Percentiles rank a stretch among this genome's conserved stretches.
phyloP scores from a whole-genome alignment of 2,797 vertebrate species.

The Trichosurus vulpecula region DNA sequence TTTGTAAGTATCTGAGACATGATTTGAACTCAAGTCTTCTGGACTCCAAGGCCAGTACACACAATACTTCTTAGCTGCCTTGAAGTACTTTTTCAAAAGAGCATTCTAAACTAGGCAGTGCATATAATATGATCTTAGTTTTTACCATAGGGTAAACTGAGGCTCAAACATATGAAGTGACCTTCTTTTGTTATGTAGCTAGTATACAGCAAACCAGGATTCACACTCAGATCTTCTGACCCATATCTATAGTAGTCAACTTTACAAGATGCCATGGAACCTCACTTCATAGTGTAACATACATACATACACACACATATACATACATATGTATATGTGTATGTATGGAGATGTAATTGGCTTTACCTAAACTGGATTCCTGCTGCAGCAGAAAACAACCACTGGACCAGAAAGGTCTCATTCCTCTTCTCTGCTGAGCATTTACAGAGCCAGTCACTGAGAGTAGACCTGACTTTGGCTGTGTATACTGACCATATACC shows the following conservation, averaged over 20 bases:
- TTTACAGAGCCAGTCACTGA: not conserved
- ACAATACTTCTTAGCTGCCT: not conserved
- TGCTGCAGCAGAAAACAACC: not conserved
- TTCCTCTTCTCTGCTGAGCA: fast-evolving
- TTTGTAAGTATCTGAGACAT: not conserved
- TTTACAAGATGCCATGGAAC: not conserved
- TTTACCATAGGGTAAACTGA: not conserved
- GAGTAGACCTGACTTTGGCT: not conserved
- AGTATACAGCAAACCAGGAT: not conserved
- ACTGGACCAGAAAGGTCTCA: not conserved
- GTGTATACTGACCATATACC: not conserved
- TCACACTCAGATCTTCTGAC: not conserved
- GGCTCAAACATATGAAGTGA: not conserved
- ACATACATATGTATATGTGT: too few relatives aligned
- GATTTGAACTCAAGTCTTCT: not conserved
- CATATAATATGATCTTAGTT: not conserved
- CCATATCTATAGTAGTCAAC: not conserved
- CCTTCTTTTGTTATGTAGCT: not conserved
- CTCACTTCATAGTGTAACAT: not conserved
- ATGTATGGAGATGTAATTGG: not conserved
- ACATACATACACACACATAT: too few relatives aligned
- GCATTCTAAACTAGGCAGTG: not conserved
- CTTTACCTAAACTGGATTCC: not conserved
- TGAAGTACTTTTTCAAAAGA: not conserved
- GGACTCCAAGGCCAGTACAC: not conserved